phyloP scores from a whole-genome alignment of 1,140 invertebrate species.

The Potamilus streckersoni region DNA sequence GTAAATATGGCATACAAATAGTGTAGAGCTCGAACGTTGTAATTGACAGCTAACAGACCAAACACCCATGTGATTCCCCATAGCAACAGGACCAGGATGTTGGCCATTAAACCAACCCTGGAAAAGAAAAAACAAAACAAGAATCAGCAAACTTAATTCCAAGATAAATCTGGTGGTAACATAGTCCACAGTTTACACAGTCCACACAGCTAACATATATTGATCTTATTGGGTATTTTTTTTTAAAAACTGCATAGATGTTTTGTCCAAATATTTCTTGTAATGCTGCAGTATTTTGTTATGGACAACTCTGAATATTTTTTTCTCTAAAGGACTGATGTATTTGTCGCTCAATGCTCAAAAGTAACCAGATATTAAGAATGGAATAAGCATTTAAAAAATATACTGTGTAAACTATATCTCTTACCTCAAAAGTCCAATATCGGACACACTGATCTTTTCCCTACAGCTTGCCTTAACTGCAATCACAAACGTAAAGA shows the following conservation, averaged over 20 bases:
- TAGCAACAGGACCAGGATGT: conserved; percentile 80
- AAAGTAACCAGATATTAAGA: too few species aligned
- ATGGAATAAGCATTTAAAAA: too few species aligned
- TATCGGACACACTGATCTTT: conserved; percentile 78
- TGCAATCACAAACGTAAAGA: conserved; percentile 85
- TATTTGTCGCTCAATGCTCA: too few species aligned
- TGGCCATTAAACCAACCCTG: conserved; percentile 85
- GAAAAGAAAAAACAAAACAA: conserved; percentile 24
- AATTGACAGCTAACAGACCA: conserved; percentile 83
- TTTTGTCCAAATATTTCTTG: too few species aligned
- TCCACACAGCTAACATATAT: too few species aligned
- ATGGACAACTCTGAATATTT: too few species aligned
- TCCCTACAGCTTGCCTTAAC: conserved; percentile 88
- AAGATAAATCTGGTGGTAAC: background rate
- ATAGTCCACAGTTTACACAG: too few species aligned
- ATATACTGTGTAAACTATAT: background rate
- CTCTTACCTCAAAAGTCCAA: conserved; percentile 83
- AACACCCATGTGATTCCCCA: conserved; percentile 84
- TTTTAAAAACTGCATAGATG: too few species aligned
- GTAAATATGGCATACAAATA: conserved; percentile 80
- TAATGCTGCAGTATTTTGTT: too few species aligned
- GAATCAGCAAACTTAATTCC: conserved; percentile 1
- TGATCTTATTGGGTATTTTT: too few species aligned
- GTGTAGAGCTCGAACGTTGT: conserved; percentile 78
- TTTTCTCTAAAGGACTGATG: too few species aligned